Evolutionary conservation across 2,797 vertebrate genomes (phyloP).

Genomic region (Galagoides demidoff): DNA sequence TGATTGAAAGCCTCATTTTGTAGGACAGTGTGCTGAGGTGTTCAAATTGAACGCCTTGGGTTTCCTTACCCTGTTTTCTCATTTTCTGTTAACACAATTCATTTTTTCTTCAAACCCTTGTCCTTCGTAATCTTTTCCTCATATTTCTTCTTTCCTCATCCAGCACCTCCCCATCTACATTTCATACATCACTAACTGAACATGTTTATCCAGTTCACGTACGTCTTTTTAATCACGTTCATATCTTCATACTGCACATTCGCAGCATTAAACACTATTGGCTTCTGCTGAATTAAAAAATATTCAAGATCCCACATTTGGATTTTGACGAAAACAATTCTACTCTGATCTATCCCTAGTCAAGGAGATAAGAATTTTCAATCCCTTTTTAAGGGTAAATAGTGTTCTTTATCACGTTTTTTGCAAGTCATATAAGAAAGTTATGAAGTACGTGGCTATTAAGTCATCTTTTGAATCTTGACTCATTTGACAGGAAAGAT

Average conservation of each 20-base stretch:
- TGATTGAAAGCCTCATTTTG: not conserved
- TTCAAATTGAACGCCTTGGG: not conserved
- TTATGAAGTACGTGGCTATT: not conserved
- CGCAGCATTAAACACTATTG: not conserved
- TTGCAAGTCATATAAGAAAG: not conserved
- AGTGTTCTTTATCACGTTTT: not conserved
- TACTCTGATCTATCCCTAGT: not conserved
- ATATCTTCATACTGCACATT: not conserved
- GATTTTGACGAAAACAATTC: conserved; percentile 39
- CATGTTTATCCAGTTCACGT: not conserved
- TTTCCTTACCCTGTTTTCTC: conserved; percentile 4
- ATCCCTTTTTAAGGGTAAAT: not conserved
- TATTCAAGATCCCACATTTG: not conserved
- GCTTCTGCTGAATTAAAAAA: not conserved
- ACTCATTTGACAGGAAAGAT: conserved; percentile 1
- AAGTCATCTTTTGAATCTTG: not conserved
- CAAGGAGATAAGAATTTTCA: not conserved
- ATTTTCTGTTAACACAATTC: not conserved
- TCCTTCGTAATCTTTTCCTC: not conserved
- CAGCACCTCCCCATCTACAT: not conserved
- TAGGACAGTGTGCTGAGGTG: not conserved
- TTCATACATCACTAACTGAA: not conserved
- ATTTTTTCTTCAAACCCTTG: too few relatives aligned
- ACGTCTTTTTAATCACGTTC: not conserved
- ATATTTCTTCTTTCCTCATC: not conserved